Evolutionary conservation across 2,113 vertebrate species (phyloP).

Genomic region (Neopipo cinnamomea): DNA sequence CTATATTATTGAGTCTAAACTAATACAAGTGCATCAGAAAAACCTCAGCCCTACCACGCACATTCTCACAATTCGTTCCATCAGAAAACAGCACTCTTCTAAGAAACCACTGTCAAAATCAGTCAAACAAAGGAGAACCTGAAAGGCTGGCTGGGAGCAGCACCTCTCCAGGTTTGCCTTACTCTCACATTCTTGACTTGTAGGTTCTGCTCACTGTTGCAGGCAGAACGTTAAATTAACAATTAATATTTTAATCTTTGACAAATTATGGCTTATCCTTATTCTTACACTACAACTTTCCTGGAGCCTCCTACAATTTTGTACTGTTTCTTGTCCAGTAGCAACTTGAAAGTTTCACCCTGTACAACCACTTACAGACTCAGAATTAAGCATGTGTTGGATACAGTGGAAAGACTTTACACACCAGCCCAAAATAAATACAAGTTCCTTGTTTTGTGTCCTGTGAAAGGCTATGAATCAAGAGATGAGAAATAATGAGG

Average conservation of each 20-base stretch:
- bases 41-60: background rate
- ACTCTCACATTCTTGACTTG: background rate
- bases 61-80: background rate
- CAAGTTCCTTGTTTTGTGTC: constrained; percentile 1
- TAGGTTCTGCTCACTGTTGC: background rate
- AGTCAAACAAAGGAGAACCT: background rate
- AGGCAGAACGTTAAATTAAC: background rate
- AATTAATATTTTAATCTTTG: background rate
- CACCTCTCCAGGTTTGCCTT: background rate
- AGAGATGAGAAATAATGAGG: background rate
- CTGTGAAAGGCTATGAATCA: background rate
- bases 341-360: background rate
- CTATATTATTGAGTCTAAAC: background rate
- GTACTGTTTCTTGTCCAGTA: background rate
- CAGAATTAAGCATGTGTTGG: background rate
- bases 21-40: background rate
- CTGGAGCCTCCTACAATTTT: background rate
- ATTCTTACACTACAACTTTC: background rate
- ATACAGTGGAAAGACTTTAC: constrained; percentile 10
- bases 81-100: background rate
- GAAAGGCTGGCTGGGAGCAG: background rate
- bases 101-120: background rate
- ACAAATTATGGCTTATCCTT: background rate
- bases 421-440: background rate
- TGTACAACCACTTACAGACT: background rate